Conservation (phyloP, 1,140 invertebrate species). For the Euglossa dilemma region DNA sequence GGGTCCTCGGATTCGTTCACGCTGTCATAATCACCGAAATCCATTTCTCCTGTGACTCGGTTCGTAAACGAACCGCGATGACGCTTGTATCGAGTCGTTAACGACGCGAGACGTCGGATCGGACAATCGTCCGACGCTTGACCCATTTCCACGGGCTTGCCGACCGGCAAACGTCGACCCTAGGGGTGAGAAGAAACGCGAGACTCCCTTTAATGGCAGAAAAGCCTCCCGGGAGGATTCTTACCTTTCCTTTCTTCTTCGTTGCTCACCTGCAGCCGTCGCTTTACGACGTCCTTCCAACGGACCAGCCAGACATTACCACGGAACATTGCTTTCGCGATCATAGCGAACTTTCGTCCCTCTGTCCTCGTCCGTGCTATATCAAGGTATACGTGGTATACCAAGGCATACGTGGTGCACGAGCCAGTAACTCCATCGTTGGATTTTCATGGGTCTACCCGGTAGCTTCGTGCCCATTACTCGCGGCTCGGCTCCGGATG, state of each 20-base stretch:
- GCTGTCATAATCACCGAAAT: neutral
- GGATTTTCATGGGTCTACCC: no score
- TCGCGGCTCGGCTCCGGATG: no score
- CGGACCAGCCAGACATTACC: slow-evolving; percentile 10
- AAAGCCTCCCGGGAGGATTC: slow-evolving; percentile 1
- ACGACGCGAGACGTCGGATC: slow-evolving; percentile 3
- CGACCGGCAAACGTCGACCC: neutral
- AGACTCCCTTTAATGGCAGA: slow-evolving; percentile 11
- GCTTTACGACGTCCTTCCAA: slow-evolving; percentile 6
- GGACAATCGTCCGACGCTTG: neutral
- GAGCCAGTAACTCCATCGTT: no score
- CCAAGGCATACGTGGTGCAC: no score
- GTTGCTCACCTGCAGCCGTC: neutral
- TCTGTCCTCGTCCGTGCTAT: neutral
- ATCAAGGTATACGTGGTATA: no score
- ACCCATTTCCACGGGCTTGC: slow-evolving; percentile 33
- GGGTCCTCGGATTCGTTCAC: neutral
- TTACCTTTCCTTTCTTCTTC: neutral
- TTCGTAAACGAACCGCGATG: neutral
- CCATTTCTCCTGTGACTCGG: neutral
- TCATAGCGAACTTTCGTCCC: slow-evolving; percentile 16
- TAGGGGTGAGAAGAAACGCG: slow-evolving; percentile 12
- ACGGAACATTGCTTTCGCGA: slow-evolving; percentile 33
- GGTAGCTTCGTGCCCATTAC: no score
- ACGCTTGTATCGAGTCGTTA: neutral